Evolutionary conservation across 2,888 invertebrate species (phyloP).

Genomic region (Zygogramma bicolorata): DNA sequence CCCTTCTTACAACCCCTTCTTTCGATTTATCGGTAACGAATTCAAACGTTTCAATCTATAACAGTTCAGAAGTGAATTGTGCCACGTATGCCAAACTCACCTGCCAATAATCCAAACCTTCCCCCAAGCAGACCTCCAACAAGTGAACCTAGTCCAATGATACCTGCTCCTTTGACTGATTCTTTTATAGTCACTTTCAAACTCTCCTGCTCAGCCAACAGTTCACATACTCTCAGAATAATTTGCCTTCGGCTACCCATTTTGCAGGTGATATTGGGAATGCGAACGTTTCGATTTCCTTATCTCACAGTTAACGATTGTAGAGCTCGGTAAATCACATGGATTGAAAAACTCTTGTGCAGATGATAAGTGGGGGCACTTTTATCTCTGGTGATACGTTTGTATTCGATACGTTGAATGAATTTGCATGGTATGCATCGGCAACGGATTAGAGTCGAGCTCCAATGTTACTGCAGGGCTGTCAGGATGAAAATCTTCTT

Average conservation of each 20-base stretch:
- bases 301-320: neutral
- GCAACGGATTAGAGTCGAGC: too few species aligned
- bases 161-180: constrained; percentile 21
- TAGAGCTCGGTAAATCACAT: neutral
- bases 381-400: too few species aligned
- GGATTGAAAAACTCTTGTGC: neutral
- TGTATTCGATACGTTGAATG: too few species aligned
- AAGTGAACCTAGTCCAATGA: constrained; percentile 10
- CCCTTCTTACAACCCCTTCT: too few species aligned
- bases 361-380: too few species aligned
- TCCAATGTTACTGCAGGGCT: too few species aligned
- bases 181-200: constrained; percentile 20
- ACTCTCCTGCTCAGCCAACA: constrained; percentile 25
- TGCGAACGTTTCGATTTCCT: neutral
- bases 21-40: neutral
- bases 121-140: constrained; percentile 21
- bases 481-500: too few species aligned
- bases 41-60: neutral
- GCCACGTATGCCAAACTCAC: constrained; percentile 1
- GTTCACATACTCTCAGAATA: constrained; percentile 18
- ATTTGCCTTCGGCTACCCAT: neutral
- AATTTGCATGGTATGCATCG: too few species aligned
- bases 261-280: neutral
- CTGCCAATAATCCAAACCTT: constrained; percentile 17
- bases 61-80: neutral